Percentiles rank a stretch among this genome's conserved stretches.
Evolutionary conservation across 2,113 vertebrate species (phyloP).

Genomic region (Setophaga petechia): DNA sequence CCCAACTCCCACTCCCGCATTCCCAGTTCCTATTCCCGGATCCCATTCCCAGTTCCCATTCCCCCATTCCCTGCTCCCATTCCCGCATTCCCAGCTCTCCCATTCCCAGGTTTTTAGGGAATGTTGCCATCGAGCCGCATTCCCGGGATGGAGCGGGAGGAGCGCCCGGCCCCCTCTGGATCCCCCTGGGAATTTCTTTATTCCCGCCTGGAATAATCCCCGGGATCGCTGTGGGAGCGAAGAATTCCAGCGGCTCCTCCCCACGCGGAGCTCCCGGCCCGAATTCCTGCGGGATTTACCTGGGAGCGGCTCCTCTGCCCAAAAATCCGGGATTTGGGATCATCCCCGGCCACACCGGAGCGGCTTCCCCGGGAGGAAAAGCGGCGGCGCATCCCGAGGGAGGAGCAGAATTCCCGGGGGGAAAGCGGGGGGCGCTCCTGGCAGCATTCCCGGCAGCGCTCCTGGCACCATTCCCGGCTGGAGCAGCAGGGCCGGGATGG

Average conservation of each 20-base stretch:
- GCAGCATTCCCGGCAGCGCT: neutral
- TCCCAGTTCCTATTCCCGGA: no score
- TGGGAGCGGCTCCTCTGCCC: neutral
- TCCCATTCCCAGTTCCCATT: no score
- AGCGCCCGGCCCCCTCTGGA: no score
- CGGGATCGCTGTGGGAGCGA: fast-evolving
- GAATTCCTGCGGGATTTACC: neutral
- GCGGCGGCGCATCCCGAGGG: no score
- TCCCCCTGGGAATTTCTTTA: neutral
- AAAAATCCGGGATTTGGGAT: fast-evolving
- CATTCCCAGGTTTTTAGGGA: neutral
- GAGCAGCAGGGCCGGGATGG: neutral
- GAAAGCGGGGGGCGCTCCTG: neutral
- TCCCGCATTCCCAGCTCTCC: no score
- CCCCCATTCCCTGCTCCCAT: no score
- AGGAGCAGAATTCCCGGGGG: neutral
- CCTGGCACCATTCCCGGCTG: neutral
- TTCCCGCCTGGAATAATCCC: neutral
- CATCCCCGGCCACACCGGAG: neutral
- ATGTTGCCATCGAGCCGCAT: no score
- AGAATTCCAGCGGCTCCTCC: neutral
- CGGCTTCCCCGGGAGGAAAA: neutral
- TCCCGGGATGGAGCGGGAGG: no score
- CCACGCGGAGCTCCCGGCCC: neutral
- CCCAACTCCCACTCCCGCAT: no score